These are phyloP conservation scores for Acipenser oxyrinchus DNA, from an alignment of 2,797 vertebrate species.

Conservation along the genomic window DNA sequence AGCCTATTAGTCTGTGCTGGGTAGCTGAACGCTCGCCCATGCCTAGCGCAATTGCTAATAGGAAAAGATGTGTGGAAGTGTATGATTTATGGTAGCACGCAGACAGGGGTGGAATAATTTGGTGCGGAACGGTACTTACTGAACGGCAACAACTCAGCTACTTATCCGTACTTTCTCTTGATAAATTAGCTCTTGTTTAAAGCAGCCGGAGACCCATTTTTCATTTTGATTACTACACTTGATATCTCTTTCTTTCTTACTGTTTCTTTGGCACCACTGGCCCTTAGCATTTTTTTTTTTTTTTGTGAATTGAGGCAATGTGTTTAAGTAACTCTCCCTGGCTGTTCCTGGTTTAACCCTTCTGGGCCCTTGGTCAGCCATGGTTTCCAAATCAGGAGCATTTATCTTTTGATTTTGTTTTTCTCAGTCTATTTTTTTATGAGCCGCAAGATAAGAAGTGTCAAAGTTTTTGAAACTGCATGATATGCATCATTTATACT, in stretches of 20 bases:
- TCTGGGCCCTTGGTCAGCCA: constrained; percentile 23
- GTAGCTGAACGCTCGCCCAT: constrained; percentile 76
- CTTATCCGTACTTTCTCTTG: constrained; percentile 66
- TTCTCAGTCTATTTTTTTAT: constrained; percentile 8
- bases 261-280: constrained; percentile 92
- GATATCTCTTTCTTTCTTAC: constrained; percentile 67
- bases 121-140: constrained; percentile 72
- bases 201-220: constrained; percentile 66
- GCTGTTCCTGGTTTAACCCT: constrained; percentile 35
- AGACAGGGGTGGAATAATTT: constrained; percentile 74
- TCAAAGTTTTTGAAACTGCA: background rate
- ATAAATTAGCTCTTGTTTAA: constrained; percentile 77
- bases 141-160: constrained; percentile 72
- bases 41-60: constrained; percentile 69
- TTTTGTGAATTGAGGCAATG: constrained; percentile 64
- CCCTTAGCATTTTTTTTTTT: constrained; percentile 60
- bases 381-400: background rate
- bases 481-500: background rate
- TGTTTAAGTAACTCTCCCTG: constrained; percentile 39
- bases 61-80: constrained; percentile 64
- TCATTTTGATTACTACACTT: constrained; percentile 73
- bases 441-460: constrained; percentile 10
- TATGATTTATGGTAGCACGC: constrained; percentile 67
- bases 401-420: background rate
- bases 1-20: constrained; percentile 89